Evolutionary conservation across 2,113 vertebrate genomes (phyloP).

Genomic region (Istiophorus platypterus): DNA sequence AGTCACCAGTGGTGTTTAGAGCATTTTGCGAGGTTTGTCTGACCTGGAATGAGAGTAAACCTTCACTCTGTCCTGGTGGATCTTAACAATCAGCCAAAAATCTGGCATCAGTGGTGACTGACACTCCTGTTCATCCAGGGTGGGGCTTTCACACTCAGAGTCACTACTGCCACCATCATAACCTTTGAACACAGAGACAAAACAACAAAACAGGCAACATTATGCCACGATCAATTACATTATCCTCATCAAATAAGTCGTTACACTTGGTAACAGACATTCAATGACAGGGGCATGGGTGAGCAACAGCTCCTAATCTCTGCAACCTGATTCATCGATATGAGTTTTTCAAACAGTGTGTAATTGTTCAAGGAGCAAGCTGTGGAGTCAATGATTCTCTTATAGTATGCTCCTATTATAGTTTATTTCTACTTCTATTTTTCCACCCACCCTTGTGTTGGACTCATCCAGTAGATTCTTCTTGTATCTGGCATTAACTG

Average conservation of each 20-base stretch:
- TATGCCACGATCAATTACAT: not conserved
- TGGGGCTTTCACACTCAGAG: slow-evolving; percentile 93
- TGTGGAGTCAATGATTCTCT: no score
- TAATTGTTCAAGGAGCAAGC: no score
- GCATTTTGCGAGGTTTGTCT: not conserved
- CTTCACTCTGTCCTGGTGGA: slow-evolving; percentile 94
- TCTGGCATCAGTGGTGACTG: slow-evolving; percentile 89
- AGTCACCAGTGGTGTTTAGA: no score
- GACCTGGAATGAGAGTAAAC: slow-evolving; percentile 96
- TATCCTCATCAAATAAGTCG: not conserved
- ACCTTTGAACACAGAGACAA: slow-evolving; percentile 79
- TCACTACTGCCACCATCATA: slow-evolving; percentile 98
- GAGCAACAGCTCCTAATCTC: not conserved
- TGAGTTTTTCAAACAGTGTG: not conserved
- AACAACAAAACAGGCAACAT: not conserved
- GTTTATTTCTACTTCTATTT: no score
- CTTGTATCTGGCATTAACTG: no score
- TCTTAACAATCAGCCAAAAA: slow-evolving; percentile 95
- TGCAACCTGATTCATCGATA: not conserved
- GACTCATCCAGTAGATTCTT: no score
- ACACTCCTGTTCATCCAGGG: slow-evolving; percentile 86
- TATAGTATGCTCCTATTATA: no score
- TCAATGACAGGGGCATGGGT: no score
- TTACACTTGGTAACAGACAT: no score
- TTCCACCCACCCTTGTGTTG: no score